phyloP scores from a whole-genome alignment of 2,888 invertebrate genomes.

The Charanyca ferruginea region DNA sequence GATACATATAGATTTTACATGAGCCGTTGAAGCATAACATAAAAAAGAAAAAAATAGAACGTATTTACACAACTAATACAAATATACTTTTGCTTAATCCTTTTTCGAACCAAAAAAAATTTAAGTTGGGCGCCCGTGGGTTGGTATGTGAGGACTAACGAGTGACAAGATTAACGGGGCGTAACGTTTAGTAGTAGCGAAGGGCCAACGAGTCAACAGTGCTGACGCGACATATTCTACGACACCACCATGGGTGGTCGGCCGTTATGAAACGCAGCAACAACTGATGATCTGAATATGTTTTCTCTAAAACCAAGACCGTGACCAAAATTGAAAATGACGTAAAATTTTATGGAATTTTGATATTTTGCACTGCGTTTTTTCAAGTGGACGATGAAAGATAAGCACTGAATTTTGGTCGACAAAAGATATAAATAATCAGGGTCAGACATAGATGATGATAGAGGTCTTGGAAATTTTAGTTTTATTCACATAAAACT shows the following conservation, averaged over 20 bases:
- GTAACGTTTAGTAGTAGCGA: constrained; percentile 82
- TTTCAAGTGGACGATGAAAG: neutral
- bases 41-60: constrained; percentile 10
- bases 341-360: neutral
- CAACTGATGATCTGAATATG: constrained; percentile 21
- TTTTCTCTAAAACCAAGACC: constrained; percentile 17
- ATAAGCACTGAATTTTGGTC: too few species aligned
- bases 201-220: constrained; percentile 80
- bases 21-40: neutral
- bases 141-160: constrained; percentile 61
- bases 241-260: constrained; percentile 81
- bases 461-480: too few species aligned
- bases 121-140: constrained; percentile 26
- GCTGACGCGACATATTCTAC: constrained; percentile 82
- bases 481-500: too few species aligned
- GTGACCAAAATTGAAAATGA: neutral
- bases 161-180: constrained; percentile 78
- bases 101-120: constrained; percentile 22
- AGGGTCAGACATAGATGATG: too few species aligned
- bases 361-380: neutral
- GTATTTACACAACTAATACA: constrained; percentile 4
- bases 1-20: neutral
- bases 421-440: too few species aligned
- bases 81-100: constrained; percentile 38
- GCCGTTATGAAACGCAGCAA: constrained; percentile 16